These are phyloP conservation scores for Echinops telfairi DNA, from an alignment of 2,113 vertebrate genomes.

Conservation along the genomic window DNA sequence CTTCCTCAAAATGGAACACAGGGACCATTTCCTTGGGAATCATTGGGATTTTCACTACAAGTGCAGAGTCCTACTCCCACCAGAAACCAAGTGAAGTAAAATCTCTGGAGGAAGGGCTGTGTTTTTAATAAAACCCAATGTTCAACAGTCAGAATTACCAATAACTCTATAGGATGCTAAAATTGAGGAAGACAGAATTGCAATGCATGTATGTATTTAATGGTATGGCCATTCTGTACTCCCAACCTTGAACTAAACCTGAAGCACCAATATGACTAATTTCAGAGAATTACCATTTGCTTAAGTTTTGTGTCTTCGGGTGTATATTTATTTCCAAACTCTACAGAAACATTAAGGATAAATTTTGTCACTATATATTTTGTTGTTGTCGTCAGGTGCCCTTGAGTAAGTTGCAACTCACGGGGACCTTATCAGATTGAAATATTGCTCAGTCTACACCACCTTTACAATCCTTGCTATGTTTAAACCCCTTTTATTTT, in stretches of 20 bases:
- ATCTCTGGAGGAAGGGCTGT: neutral
- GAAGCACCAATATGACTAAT: neutral
- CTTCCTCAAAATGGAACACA: neutral
- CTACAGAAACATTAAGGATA: too few species aligned
- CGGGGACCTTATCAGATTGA: too few species aligned
- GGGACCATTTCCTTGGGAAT: neutral
- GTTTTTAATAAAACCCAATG: neutral
- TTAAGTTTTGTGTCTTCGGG: neutral
- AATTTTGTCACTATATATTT: neutral
- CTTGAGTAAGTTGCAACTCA: too few species aligned
- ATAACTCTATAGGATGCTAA: neutral
- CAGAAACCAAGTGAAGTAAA: constrained; percentile 8
- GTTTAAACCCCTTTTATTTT: too few species aligned
- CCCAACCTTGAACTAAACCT: neutral
- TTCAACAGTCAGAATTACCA: constrained; percentile 8
- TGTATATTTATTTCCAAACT: too few species aligned
- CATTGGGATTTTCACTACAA: neutral
- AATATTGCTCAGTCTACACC: too few species aligned
- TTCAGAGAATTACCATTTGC: neutral
- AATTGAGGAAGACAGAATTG: neutral
- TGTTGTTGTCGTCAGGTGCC: too few species aligned
- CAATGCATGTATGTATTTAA: neutral
- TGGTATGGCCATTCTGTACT: neutral
- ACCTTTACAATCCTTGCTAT: too few species aligned
- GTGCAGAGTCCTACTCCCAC: neutral